Conservation (phyloP, 2,888 invertebrate genomes). For the Mimachlamys varia region DNA sequence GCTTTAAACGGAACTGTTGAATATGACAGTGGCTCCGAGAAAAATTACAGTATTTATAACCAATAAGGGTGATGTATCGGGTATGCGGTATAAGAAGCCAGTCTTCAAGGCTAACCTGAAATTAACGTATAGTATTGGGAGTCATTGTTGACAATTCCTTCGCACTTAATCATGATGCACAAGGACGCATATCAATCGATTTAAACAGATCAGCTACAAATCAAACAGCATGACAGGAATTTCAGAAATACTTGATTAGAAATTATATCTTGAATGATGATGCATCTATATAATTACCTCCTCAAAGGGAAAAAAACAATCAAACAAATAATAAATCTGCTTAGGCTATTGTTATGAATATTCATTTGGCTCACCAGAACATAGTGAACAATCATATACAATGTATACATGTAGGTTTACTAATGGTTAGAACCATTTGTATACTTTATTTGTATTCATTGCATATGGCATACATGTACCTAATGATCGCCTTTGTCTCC, state of each 20-base stretch:
- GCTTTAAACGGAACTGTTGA: too few species aligned
- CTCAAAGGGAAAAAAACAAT: too few species aligned
- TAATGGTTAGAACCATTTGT: too few species aligned
- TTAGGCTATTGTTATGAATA: too few species aligned
- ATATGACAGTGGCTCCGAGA: neutral
- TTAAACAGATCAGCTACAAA: neutral
- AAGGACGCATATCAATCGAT: neutral
- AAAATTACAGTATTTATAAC: neutral
- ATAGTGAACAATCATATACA: too few species aligned
- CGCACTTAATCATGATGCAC: neutral
- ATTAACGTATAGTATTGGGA: neutral
- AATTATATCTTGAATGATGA: neutral
- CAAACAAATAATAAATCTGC: too few species aligned
- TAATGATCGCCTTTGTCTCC: too few species aligned
- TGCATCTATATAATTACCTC: too few species aligned
- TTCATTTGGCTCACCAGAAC: too few species aligned
- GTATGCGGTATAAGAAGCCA: neutral
- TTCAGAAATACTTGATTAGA: neutral
- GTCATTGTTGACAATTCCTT: neutral
- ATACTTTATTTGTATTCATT: too few species aligned
- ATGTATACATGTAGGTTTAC: too few species aligned
- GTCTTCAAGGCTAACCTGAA: neutral
- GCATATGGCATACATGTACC: too few species aligned
- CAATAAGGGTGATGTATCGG: neutral
- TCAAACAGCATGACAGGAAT: neutral